These are phyloP conservation scores for Micromys minutus DNA, from an alignment of 2,113 vertebrate genomes.

Conservation along the genomic window DNA sequence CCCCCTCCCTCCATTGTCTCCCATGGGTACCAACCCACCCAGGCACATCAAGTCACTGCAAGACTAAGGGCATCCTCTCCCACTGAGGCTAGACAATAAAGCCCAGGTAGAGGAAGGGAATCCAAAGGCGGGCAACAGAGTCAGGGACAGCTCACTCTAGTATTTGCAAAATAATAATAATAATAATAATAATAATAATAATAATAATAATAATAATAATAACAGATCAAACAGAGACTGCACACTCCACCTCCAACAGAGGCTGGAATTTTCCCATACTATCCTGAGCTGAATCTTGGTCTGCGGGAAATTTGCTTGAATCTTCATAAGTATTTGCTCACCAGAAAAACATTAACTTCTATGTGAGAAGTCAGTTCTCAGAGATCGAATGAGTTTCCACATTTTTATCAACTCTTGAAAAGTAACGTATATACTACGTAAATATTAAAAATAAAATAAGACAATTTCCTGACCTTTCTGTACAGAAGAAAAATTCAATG, in stretches of 20 bases:
- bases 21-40: too few species aligned
- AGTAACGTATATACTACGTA: constrained; percentile 28
- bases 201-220: too few species aligned
- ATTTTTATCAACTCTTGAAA: constrained; percentile 56
- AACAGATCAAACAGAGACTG: too few species aligned
- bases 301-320: constrained; percentile 63
- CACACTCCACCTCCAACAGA: too few species aligned
- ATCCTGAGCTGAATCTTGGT: constrained; percentile 14
- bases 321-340: constrained; percentile 62
- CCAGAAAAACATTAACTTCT: constrained; percentile 58
- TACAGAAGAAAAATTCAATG: neutral
- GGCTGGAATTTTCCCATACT: constrained; percentile 11
- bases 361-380: constrained; percentile 54
- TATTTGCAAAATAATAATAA: neutral
- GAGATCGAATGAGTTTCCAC: constrained; percentile 69
- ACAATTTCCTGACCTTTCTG: constrained; percentile 60
- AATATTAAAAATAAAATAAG: constrained; percentile 59
- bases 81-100: too few species aligned
- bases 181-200: too few species aligned
- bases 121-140: too few species aligned
- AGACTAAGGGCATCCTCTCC: too few species aligned
- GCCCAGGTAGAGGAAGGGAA: too few species aligned
- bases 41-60: too few species aligned
- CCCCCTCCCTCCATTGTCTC: too few species aligned
- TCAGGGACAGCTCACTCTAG: too few species aligned